phyloP scores from a whole-genome alignment of 92 coral and sea anemone genomes.

The Phenganax stokvisi region DNA sequence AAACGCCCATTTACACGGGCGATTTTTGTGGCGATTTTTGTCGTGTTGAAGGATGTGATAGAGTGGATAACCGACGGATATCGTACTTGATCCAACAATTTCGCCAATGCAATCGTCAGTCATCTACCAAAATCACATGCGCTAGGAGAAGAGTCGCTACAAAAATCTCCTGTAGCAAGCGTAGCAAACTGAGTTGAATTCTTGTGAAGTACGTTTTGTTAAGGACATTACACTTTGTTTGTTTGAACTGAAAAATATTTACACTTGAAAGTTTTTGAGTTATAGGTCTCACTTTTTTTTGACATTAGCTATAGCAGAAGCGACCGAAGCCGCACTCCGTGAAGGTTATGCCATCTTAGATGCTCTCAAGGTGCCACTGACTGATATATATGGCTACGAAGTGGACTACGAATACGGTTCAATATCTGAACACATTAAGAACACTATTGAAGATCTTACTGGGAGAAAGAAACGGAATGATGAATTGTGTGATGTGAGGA shows the following conservation, averaged over 20 bases:
- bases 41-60: too few species aligned
- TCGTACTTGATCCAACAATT: too few species aligned
- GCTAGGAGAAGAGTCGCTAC: too few species aligned
- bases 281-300: neutral
- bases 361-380: slow-evolving; percentile 62
- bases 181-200: too few species aligned
- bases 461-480: slow-evolving; percentile 88
- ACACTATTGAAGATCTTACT: slow-evolving; percentile 74
- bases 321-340: slow-evolving; percentile 70
- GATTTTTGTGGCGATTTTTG: too few species aligned
- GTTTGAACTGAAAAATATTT: neutral
- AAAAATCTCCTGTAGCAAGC: too few species aligned
- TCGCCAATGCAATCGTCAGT: neutral
- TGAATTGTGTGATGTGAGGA: slow-evolving; percentile 89
- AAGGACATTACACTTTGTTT: too few species aligned
- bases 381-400: slow-evolving; percentile 61
- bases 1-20: too few species aligned
- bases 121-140: neutral
- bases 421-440: slow-evolving; percentile 69
- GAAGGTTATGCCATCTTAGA: slow-evolving; percentile 64
- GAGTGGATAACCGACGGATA: too few species aligned
- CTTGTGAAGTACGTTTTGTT: too few species aligned
- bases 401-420: slow-evolving; percentile 65
- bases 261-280: neutral
- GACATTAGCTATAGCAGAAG: slow-evolving; percentile 57